Conservation (phyloP, 92 coral and sea anemone genomes). For the Blastomussa wellsi region DNA sequence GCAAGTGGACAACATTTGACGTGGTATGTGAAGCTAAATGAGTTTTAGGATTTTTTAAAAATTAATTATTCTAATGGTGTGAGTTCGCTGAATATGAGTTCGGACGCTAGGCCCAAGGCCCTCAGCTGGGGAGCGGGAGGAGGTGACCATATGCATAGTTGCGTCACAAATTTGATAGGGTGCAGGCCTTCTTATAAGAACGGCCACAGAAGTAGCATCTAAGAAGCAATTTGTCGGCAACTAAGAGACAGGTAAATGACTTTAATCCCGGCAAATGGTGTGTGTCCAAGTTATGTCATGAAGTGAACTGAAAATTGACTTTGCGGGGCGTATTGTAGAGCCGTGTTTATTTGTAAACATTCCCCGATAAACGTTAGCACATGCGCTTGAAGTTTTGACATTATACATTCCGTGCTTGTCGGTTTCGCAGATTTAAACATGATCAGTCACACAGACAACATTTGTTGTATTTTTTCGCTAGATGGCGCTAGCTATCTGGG, state of each 20-base stretch:
- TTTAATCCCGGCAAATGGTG: not conserved
- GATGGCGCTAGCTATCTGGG: not conserved
- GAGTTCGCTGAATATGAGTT: not conserved
- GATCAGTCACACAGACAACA: not conserved
- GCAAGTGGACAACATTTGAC: not conserved
- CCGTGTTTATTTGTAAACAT: conserved; percentile 13
- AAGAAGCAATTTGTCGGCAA: not conserved
- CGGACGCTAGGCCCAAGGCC: not conserved
- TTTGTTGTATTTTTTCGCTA: not conserved
- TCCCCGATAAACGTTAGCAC: too few relatives aligned
- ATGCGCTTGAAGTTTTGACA: not conserved
- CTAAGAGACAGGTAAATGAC: not conserved
- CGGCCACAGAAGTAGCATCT: not conserved
- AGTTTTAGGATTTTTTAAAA: not conserved
- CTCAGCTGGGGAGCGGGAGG: not conserved
- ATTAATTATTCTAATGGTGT: not conserved
- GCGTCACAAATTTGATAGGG: not conserved
- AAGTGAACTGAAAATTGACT: not conserved
- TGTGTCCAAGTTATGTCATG: not conserved
- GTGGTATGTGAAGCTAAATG: not conserved
- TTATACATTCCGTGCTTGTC: not conserved
- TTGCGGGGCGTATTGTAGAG: not conserved
- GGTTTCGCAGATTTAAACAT: not conserved
- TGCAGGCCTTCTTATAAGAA: not conserved
- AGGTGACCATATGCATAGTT: not conserved